Base-by-base conservation (phyloP, 2,797 vertebrate species). In the Synaphobranchus kaupii region DNA sequence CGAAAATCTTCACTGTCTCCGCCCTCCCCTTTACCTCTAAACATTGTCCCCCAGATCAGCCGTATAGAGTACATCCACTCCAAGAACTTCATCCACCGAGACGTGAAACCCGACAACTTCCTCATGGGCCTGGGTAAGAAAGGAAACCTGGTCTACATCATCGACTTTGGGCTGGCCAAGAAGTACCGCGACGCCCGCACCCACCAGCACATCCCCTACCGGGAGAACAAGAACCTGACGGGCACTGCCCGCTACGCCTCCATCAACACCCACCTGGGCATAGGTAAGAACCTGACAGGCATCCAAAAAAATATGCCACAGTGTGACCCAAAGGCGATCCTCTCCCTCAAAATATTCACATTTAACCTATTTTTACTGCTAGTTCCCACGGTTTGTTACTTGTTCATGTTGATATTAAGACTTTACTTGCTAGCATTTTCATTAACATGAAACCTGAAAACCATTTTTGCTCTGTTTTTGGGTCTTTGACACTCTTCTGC, bases 31-130 rank as follows among this genome's bases (percentile, higher is more conserved):
- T 86, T 66, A 34, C 63, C 85, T 54, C 48, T 28, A 68, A 15
- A 1, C 0, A 4, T 34, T 52, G 0, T 1, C 34, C 92, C 39
- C 60, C 93, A 99, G 98, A 99, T 99, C 94, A 99, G 98, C 90
- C 95, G 98, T 89, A 99, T 99, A 28, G 98, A 99, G 90, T 99
- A 98, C 92, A 99, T 99, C 93, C 98, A 99, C 96, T 98, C 98
- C 90, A 99, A 99, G 96, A 99, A 99, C 94, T 99, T 99, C 94
- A 99, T 99, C 93, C 98, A 99, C 94, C 95, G 98, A 90, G 98
- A 99, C 58, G 98, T 99, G 89, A 99, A 99, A 91, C 98, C 98
- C 0, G 98, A 99, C 93, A 99, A 99, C 94, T 99, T 99, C 92
- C 96, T 99, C 86, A 99, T 99, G 98, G 98, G 98, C 15, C 96